phyloP scores from a whole-genome alignment of 2,797 vertebrate genomes.

The Channa striata region DNA sequence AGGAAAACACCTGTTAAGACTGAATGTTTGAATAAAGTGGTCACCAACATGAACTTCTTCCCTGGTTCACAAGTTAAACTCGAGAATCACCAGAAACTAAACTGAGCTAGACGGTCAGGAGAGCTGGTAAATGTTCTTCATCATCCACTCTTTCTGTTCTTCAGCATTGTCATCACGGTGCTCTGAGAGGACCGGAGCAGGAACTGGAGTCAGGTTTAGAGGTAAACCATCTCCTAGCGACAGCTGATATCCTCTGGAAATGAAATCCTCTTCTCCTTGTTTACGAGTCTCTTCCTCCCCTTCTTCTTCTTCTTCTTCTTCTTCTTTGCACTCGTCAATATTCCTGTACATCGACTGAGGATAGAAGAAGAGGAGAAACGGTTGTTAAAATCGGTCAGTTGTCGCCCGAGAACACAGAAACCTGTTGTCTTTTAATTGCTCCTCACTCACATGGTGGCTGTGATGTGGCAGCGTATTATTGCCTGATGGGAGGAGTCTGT shows the following conservation, averaged over 20 bases:
- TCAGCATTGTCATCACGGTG: not conserved
- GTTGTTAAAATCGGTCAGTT: not conserved
- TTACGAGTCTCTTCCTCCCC: constrained; percentile 32
- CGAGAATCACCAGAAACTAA: not conserved
- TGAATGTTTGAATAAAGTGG: too few species aligned
- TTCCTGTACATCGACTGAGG: constrained; percentile 61
- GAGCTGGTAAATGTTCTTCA: constrained; percentile 70
- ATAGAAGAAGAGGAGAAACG: not conserved
- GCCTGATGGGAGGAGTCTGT: constrained; percentile 79
- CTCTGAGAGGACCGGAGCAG: constrained; percentile 23
- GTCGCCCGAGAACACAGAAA: fast-evolving
- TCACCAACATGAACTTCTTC: not conserved
- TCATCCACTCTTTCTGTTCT: constrained; percentile 20
- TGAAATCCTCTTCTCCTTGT: constrained; percentile 38
- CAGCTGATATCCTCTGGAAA: not conserved
- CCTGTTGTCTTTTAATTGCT: not conserved
- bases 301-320: constrained; percentile 31
- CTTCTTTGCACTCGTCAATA: constrained; percentile 50
- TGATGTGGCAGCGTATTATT: constrained; percentile 29
- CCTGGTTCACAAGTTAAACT: not conserved
- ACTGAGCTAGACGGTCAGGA: constrained; percentile 38
- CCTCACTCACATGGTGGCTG: constrained; percentile 82
- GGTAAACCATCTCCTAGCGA: not conserved
- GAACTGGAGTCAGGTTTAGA: constrained; percentile 10
- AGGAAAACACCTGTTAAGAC: too few species aligned